Evolutionary conservation across 2,797 vertebrate genomes (phyloP), one percentile per base, ranked within the genome.

Genomic region (Pseudotriccus pelzelni): DNA sequence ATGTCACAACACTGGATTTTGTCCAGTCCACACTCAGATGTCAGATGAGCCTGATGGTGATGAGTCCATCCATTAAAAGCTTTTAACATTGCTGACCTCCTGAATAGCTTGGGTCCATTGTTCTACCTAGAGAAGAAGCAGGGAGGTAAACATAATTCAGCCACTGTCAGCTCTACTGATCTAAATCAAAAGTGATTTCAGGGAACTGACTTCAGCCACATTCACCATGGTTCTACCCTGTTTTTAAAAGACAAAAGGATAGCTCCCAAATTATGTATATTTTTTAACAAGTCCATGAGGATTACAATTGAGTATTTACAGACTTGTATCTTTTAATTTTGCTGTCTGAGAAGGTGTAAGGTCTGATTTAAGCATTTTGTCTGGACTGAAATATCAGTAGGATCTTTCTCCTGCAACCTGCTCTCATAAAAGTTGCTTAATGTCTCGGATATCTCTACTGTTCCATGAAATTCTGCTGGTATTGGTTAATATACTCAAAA

Each of bases 1-100:
- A 67, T 86, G 76, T 96, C 93, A 92, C 83, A 95, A 95, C 82
- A 96, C 39, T 87, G 91, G 67, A 80, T 93, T 94, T 90, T 92
- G 74, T 85, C 70, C 58, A 94, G 62, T 62, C 79, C 59, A 36
- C 25, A 15, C 70, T 95, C 60, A 75, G 37, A 82, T 78, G 60
- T 80, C 74, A 88, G 50, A 75, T n/a, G 56, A 91, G 67, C 62
- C 73, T 80, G 52, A 73, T 75, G 49, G 39, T 78, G 82, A 47
- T 73, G 89, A 89, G 90, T 87, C 93, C 70, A 30, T 82, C 53
- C 76, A 72, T 92, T 87, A 94, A 86, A 88, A 90, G 56, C 76
- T 93, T 94, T 96, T 83, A 94, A 76, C 79, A 84, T 16, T 83
- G 76, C 17, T 95, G 87, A 92, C 89, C 87, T 92, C 55, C 46